phyloP scores from a whole-genome alignment of 2,888 invertebrate species.

The Ptilodon capucinus region DNA sequence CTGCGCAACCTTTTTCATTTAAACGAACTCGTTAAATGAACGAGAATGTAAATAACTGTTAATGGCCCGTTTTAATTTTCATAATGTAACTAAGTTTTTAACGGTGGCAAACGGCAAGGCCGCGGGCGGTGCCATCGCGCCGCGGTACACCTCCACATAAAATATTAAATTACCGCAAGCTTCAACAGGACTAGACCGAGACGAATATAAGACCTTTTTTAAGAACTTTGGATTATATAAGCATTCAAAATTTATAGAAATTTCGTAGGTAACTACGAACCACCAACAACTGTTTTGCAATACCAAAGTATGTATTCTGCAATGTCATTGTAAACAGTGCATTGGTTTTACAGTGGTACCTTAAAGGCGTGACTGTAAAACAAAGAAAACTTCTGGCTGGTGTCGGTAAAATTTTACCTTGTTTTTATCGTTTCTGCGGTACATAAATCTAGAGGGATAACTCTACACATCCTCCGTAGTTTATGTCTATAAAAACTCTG shows the following conservation, averaged over 20 bases:
- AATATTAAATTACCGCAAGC: conserved; percentile 15
- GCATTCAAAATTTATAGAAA: too few species aligned
- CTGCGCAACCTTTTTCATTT: conserved; percentile 13
- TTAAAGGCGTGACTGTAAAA: conserved; percentile 7
- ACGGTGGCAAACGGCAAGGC: conserved; percentile 37
- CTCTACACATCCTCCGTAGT: too few species aligned
- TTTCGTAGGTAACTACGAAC: too few species aligned
- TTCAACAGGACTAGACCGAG: conserved; percentile 9
- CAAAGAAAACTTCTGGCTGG: conserved; percentile 10
- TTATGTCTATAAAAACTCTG: too few species aligned
- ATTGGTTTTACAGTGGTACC: too few species aligned
- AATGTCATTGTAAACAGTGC: too few species aligned
- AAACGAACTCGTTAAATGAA: conserved; percentile 16
- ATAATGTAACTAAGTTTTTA: conserved; percentile 38
- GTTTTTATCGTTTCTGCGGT: conserved; percentile 22
- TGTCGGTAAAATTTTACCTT: conserved; percentile 15
- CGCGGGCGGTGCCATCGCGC: conserved; percentile 40
- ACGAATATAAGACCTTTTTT: conserved; percentile 13
- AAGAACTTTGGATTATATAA: conserved; percentile 7
- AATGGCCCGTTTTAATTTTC: conserved; percentile 35
- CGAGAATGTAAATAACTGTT: conserved; percentile 23
- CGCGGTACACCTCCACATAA: conserved; percentile 42
- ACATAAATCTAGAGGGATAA: conserved; percentile 20
- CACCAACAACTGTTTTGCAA: too few species aligned
- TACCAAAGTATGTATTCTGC: too few species aligned